Evolutionary conservation across 2,113 vertebrate species (phyloP), one percentile per base, ranked within the genome.

Genomic region (Narcine bancroftii): DNA sequence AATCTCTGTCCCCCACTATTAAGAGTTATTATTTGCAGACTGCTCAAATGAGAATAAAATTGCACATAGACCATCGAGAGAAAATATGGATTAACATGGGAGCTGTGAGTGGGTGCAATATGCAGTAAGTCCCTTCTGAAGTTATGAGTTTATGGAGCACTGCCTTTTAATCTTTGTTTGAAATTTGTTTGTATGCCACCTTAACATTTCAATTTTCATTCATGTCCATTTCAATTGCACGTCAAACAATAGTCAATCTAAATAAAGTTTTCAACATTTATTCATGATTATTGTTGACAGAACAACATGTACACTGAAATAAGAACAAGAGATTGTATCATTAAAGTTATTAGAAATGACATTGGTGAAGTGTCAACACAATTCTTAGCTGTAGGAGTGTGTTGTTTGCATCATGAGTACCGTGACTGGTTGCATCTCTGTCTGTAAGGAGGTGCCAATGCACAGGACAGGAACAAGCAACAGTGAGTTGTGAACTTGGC

Each of bases 1-100:
- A 87, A 87, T 87, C 79, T 83, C 53, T n/a, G 6, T 87, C 60
- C 60, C 36, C 21, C 36, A 29, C 53, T 60, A 87, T 63, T 87
- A 87, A 36, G 53, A 36, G 33, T 60, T 87, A 87, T 87, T 87
- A 87, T 87, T 87, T 87, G 81, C 19, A 85, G 53, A 60, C 81
- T 83, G 81, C 33, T 85, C 4, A 5, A 85, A 85, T 85, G 56
- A 85, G 53, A n/a, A 19, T 53, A 87, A 75, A 36, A 87, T 85
- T 60, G 10, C 17, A 26, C 26, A 26, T 69, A 69, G 66, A 69
- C 66, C 60, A 60, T 60, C 19, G 81, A 56, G 33, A 71, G 26
- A 75, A 11, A 60, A 83, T 83, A 33, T 56, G 4, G 26, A 39
- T 36, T 39, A 39, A 39, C 45, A 21, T 47, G 19, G 24, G 47